Evolutionary conservation across 92 coral and sea anemone species (phyloP).

Genomic region (Nematostella vectensis): DNA sequence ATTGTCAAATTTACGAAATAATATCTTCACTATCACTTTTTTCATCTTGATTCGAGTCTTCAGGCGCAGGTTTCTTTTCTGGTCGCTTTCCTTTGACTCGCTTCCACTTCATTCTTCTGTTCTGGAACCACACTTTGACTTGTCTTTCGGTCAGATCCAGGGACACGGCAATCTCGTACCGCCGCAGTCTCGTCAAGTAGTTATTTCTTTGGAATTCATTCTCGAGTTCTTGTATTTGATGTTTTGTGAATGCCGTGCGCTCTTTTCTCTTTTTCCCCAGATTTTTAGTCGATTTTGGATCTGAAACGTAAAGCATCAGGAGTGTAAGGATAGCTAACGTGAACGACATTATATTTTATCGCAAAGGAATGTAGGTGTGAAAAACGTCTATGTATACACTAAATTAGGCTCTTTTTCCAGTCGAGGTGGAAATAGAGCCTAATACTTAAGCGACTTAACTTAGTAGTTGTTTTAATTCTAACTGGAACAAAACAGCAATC

Average conservation of each 20-base stretch:
- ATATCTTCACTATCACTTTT: neutral
- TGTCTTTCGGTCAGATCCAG: constrained; percentile 96
- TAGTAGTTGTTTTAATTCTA: too few species aligned
- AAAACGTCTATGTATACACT: too few species aligned
- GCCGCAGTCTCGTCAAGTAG: constrained; percentile 88
- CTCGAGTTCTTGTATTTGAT: constrained; percentile 98
- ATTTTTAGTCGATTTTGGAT: constrained; percentile 56
- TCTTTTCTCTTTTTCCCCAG: constrained; percentile 88
- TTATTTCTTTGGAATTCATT: constrained; percentile 96
- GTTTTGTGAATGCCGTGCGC: constrained; percentile 95
- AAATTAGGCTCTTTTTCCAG: too few species aligned
- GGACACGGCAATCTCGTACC: constrained; percentile 97
- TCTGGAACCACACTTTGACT: constrained; percentile 99
- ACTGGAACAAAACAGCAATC: too few species aligned
- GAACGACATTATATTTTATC: too few species aligned
- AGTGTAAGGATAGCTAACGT: neutral
- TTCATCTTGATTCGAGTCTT: neutral
- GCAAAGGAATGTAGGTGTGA: too few species aligned
- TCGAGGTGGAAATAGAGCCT: too few species aligned
- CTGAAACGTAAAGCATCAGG: constrained; percentile 15
- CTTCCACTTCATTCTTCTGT: constrained; percentile 97
- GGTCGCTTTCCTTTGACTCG: constrained; percentile 91
- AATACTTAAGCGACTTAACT: too few species aligned
- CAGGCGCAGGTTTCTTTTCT: constrained; percentile 63
- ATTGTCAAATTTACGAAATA: neutral